These are phyloP conservation scores for Pangasius larnaudii DNA, from an alignment of 2,797 vertebrate species.

Conservation along the genomic window DNA sequence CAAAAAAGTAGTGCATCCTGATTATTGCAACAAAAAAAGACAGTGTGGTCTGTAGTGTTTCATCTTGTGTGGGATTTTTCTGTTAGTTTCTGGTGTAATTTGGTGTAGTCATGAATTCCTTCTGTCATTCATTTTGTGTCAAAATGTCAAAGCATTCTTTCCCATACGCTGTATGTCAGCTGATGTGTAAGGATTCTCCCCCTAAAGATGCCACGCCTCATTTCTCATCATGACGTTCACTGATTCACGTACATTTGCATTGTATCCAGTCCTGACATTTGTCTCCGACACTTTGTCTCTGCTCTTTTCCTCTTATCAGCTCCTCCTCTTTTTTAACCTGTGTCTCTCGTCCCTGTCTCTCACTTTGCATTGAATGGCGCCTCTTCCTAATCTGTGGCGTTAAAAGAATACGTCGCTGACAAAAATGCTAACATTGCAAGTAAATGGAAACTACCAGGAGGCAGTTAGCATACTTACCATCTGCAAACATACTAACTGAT, in stretches of 20 bases:
- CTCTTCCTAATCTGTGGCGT: slow-evolving; percentile 35
- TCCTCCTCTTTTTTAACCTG: slow-evolving; percentile 36
- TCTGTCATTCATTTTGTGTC: background rate
- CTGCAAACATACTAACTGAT: background rate
- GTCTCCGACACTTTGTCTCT: slow-evolving; percentile 32
- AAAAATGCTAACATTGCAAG: slow-evolving; percentile 16
- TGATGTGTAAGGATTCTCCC: background rate
- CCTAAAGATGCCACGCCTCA: slow-evolving; percentile 49
- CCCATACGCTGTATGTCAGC: too few species aligned
- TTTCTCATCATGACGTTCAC: slow-evolving; percentile 59
- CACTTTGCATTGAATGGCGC: slow-evolving; percentile 45
- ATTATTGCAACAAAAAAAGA: background rate
- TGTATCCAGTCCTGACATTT: background rate
- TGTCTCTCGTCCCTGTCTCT: slow-evolving; percentile 11
- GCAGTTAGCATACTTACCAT: background rate
- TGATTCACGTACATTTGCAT: slow-evolving; percentile 62
- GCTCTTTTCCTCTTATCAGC: slow-evolving; percentile 34
- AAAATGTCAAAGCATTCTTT: background rate
- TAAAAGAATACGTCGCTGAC: slow-evolving; percentile 34
- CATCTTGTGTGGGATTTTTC: background rate
- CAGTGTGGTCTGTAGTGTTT: background rate
- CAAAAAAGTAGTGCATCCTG: slow-evolving; percentile 16
- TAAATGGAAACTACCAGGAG: background rate
- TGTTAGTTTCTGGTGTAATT: background rate
- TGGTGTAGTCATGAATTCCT: background rate